Percentiles rank a stretch among this genome's conserved stretches.
These are phyloP conservation scores for Anodontia alba DNA, from an alignment of 2,888 invertebrate species.

Conservation along the genomic window DNA sequence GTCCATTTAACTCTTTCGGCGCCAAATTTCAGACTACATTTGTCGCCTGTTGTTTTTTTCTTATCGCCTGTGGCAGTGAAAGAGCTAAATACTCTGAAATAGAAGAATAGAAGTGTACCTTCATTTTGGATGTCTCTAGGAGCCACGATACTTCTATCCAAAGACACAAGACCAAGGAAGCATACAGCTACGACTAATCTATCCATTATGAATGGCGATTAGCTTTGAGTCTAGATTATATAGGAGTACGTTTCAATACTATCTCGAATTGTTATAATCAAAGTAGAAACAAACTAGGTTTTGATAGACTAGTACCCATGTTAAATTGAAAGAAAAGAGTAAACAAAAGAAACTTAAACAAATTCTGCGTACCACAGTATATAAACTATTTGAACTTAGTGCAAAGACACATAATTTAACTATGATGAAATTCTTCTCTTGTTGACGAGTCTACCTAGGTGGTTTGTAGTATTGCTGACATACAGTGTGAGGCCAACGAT, in stretches of 20 bases:
- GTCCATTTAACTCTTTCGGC: too few relatives aligned
- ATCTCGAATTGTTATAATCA: not conserved
- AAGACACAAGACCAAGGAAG: not conserved
- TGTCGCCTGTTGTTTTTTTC: too few relatives aligned
- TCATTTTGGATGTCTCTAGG: not conserved
- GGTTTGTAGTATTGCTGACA: too few relatives aligned
- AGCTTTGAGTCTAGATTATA: not conserved
- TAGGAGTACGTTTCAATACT: not conserved
- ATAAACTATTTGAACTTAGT: too few relatives aligned
- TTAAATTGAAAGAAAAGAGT: not conserved
- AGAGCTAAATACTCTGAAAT: too few relatives aligned
- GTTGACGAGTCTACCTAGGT: too few relatives aligned
- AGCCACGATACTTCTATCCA: not conserved
- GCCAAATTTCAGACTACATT: too few relatives aligned
- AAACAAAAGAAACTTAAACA: not conserved
- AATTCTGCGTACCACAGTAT: not conserved
- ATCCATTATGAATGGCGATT: not conserved
- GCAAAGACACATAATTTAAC: too few relatives aligned
- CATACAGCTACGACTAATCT: not conserved
- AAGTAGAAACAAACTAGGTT: not conserved
- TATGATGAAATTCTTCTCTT: too few relatives aligned
- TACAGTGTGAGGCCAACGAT: too few relatives aligned
- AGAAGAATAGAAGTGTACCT: too few relatives aligned
- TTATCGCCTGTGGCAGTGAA: too few relatives aligned
- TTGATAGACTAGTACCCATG: not conserved